Evolutionary conservation across 2,888 invertebrate genomes (phyloP).

Genomic region (Helicoverpa assulta): DNA sequence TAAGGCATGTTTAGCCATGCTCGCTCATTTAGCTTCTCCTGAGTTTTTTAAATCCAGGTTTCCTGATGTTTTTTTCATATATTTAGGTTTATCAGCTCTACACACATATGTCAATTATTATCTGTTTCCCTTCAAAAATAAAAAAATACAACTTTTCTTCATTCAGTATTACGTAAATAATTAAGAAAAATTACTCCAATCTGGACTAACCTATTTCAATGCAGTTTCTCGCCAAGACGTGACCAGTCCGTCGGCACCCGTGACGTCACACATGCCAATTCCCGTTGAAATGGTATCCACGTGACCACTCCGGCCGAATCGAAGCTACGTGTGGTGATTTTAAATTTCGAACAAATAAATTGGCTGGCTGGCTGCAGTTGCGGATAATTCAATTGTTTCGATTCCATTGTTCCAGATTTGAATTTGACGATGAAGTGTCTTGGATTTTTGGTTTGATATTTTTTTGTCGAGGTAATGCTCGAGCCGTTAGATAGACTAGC

Average conservation of each 20-base stretch:
- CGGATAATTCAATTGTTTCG: constrained; percentile 3
- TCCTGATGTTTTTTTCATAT: too few relatives aligned
- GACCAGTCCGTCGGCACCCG: constrained; percentile 14
- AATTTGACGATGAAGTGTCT: neutral
- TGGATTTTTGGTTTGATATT: neutral
- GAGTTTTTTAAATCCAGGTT: too few relatives aligned
- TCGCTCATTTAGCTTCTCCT: too few relatives aligned
- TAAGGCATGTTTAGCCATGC: too few relatives aligned
- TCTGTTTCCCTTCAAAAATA: too few relatives aligned
- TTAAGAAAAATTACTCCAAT: neutral
- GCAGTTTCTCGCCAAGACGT: constrained; percentile 15
- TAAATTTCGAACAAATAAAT: constrained; percentile 13
- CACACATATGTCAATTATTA: too few relatives aligned
- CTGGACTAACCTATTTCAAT: constrained; percentile 9
- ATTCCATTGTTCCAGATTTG: neutral
- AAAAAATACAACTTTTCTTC: too few relatives aligned
- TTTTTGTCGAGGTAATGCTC: too few relatives aligned
- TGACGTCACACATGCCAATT: constrained; percentile 40
- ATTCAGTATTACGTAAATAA: too few relatives aligned
- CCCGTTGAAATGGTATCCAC: constrained; percentile 17
- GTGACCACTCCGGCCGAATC: constrained; percentile 30
- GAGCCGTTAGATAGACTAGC: too few relatives aligned
- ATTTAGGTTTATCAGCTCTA: too few relatives aligned
- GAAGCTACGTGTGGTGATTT: constrained; percentile 28
- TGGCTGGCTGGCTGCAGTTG: neutral